Evolutionary conservation across 2,797 vertebrate genomes (phyloP).

Genomic region (Aulostomus chinensis): DNA sequence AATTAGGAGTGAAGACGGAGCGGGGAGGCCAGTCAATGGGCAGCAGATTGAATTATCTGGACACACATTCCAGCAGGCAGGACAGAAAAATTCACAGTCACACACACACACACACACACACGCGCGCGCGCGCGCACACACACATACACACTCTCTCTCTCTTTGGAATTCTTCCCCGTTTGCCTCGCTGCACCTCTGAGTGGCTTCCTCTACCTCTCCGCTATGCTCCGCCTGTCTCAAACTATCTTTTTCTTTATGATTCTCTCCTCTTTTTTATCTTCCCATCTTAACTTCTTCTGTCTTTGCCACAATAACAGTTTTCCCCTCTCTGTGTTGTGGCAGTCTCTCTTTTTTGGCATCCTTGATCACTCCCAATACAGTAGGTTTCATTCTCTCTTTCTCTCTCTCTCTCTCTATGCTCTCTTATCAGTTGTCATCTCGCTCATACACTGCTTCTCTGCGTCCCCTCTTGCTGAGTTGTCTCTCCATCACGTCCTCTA

Average conservation of each 20-base stretch:
- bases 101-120: constrained; percentile 9
- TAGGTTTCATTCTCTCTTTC: constrained; percentile 32
- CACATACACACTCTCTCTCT: constrained; percentile 28
- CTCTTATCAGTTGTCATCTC: constrained; percentile 56
- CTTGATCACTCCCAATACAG: constrained; percentile 51
- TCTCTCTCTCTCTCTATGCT: constrained; percentile 34
- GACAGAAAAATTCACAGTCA: constrained; percentile 51
- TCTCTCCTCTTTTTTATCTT: constrained; percentile 24
- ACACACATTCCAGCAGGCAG: constrained; percentile 64
- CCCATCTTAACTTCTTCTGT: constrained; percentile 17
- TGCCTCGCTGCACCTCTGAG: constrained; percentile 48
- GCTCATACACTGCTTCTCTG: constrained; percentile 17
- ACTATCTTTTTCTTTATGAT: constrained; percentile 47
- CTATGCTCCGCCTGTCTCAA: constrained; percentile 44
- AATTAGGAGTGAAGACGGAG: constrained; percentile 82
- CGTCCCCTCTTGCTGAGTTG: constrained; percentile 26
- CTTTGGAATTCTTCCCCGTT: constrained; percentile 61
- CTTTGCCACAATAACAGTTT: constrained; percentile 35
- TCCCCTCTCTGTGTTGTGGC: constrained; percentile 38
- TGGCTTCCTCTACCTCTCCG: constrained; percentile 40
- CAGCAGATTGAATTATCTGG: constrained; percentile 81
- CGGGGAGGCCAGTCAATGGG: constrained; percentile 78
- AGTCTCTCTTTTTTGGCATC: constrained; percentile 30
- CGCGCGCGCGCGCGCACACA: no score
- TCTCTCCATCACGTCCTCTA: constrained; percentile 41